Evolutionary conservation across 1,140 invertebrate genomes (phyloP), one percentile per base, ranked within the genome.

Genomic region (Melanaphis sacchari): DNA sequence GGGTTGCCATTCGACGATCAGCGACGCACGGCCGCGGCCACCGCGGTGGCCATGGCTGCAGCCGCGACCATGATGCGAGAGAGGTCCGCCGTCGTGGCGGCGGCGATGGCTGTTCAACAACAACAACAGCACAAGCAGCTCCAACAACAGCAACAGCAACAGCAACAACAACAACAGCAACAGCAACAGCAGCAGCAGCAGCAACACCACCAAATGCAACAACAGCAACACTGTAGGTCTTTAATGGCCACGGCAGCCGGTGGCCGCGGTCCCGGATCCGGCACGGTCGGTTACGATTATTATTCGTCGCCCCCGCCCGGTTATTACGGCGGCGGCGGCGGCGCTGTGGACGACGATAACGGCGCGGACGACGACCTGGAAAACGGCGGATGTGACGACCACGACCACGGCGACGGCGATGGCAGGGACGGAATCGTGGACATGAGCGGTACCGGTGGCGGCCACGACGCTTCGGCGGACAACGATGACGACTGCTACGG

Each of bases 401-500:
- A 36, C 81, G 36, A 46, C n/a, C n/a, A n/a, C n/a, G n/a, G n/a
- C 43, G 52, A 6, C n/a, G 36, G 11, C 8, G 93, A 24, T 22
- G 52, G 54, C 89, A 26, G 89, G 0, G 87, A 52, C 36, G 52
- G 49, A 2, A 31, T 59, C 22, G n/a, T 82, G 36, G 66, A 93
- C 91, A 52, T 94, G 93, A 94, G 93, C 76, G 76, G 91, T 21
- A 59, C 41, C 38, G 93, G 94, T 7, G 87, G 59, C 18, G 93
- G 94, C 15, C n/a, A 91, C 40, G 94, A 88, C 66, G 90, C 36
- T 9, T 54, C n/a, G n/a, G 87, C 87, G 21, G 89, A 90, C 94
- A 36, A 94, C 94, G 94, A 94, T 49, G 96, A 96, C 94, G 96
- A 96, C 54, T 97, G 97, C 94, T 97, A 97, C 94, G 97, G 98